These are phyloP conservation scores for Rhingia campestris DNA, from an alignment of 2,888 invertebrate genomes.

Conservation along the genomic window DNA sequence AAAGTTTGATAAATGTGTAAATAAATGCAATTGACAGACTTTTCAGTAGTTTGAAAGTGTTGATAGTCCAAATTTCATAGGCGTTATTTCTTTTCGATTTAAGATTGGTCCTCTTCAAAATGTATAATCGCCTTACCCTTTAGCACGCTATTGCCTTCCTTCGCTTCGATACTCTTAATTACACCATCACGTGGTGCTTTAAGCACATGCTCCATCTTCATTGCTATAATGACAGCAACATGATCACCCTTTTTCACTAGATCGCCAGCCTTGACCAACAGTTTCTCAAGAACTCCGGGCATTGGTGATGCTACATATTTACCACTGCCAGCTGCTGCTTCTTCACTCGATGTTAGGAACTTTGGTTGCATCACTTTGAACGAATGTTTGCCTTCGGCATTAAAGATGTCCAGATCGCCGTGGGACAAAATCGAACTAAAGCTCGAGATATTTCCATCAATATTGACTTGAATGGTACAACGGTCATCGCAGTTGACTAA, in stretches of 20 bases:
- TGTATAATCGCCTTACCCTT: slow-evolving; percentile 88
- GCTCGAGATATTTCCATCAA: slow-evolving; percentile 84
- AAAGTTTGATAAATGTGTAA: slow-evolving; percentile 47
- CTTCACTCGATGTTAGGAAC: slow-evolving; percentile 83
- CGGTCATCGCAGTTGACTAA: slow-evolving; percentile 81
- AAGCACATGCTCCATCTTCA: slow-evolving; percentile 99
- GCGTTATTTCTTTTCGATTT: slow-evolving; percentile 13
- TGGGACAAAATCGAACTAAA: slow-evolving; percentile 85
- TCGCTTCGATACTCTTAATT: slow-evolving; percentile 88
- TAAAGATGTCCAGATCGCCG: slow-evolving; percentile 86
- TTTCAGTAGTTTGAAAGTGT: slow-evolving; percentile 11
- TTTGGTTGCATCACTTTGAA: slow-evolving; percentile 86
- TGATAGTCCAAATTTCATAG: background rate
- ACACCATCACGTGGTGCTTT: slow-evolving; percentile 91
- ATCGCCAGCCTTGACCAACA: slow-evolving; percentile 92
- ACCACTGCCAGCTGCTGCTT: slow-evolving; percentile 81
- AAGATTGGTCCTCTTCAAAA: slow-evolving; percentile 83
- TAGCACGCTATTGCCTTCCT: slow-evolving; percentile 91
- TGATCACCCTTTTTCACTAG: slow-evolving; percentile 93
- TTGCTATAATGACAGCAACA: slow-evolving; percentile 95
- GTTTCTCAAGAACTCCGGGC: slow-evolving; percentile 96
- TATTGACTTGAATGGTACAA: slow-evolving; percentile 83
- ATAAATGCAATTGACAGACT: slow-evolving; percentile 77
- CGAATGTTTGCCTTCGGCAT: slow-evolving; percentile 87
- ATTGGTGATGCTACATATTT: slow-evolving; percentile 93